phyloP scores from a whole-genome alignment of 2,113 vertebrate genomes.

The Mungos mungo region DNA sequence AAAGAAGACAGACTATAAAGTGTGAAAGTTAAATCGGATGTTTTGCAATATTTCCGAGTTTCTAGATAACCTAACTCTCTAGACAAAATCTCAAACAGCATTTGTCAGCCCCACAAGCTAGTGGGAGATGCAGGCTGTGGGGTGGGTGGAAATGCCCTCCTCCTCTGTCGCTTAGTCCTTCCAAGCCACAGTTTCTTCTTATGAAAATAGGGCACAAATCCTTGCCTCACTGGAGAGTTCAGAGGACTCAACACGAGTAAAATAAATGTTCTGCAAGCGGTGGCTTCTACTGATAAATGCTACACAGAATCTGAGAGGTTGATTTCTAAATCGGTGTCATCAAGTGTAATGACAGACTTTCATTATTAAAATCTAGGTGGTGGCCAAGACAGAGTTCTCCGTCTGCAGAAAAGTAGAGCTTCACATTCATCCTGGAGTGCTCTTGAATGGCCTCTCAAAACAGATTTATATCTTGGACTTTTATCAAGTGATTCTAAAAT shows the following conservation, averaged over 20 bases:
- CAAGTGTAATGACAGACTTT: background rate
- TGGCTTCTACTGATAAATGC: background rate
- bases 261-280: background rate
- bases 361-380: background rate
- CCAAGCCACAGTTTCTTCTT: background rate
- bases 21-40: background rate
- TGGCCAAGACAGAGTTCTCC: background rate
- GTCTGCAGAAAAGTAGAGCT: background rate
- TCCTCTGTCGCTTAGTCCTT: background rate
- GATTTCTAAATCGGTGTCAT: constrained; percentile 32
- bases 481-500: constrained; percentile 54
- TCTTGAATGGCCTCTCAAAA: constrained; percentile 16
- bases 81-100: background rate
- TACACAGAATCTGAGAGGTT: constrained; percentile 31
- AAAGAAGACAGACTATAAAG: background rate
- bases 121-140: background rate
- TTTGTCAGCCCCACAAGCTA: background rate
- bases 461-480: constrained; percentile 51
- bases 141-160: background rate
- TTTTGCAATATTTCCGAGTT: background rate
- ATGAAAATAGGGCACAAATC: background rate
- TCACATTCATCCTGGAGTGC: background rate
- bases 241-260: background rate
- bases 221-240: background rate
- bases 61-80: background rate